phyloP scores from a whole-genome alignment of 2,888 invertebrate genomes.

The Dasysyrphus albostriatus region DNA sequence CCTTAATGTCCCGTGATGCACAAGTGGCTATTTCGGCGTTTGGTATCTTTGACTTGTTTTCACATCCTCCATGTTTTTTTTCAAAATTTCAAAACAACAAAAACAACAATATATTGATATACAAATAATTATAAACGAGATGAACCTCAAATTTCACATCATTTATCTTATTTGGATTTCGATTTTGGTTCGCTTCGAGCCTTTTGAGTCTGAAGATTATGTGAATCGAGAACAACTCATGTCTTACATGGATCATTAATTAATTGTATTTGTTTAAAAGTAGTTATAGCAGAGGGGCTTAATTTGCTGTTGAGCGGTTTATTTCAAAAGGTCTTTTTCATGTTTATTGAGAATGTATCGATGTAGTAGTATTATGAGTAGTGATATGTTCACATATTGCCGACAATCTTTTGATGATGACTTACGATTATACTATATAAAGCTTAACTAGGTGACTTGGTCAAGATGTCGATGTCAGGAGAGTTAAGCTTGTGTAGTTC shows the following conservation, averaged over 20 bases:
- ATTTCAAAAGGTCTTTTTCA: slow-evolving; percentile 47
- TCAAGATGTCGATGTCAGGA: slow-evolving; percentile 47
- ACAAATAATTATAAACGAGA: slow-evolving; percentile 47
- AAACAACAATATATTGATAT: slow-evolving; percentile 22
- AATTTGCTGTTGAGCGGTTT: slow-evolving; percentile 65
- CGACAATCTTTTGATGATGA: slow-evolving; percentile 24
- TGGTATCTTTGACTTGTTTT: slow-evolving; percentile 35
- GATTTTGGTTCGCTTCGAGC: slow-evolving; percentile 32
- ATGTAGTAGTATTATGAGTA: background rate
- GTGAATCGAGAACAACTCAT: slow-evolving; percentile 20
- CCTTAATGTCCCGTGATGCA: slow-evolving; percentile 20
- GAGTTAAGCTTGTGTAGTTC: too few relatives aligned
- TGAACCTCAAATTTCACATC: slow-evolving; percentile 75
- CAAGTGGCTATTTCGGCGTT: slow-evolving; percentile 69
- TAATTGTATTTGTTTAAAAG: slow-evolving; percentile 78
- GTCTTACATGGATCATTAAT: slow-evolving; percentile 77
- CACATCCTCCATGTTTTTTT: slow-evolving; percentile 47
- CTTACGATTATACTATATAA: slow-evolving; percentile 13
- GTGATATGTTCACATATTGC: slow-evolving; percentile 31
- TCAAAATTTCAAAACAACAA: slow-evolving; percentile 33
- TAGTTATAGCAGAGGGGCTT: slow-evolving; percentile 70
- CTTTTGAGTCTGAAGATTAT: slow-evolving; percentile 1
- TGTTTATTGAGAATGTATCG: slow-evolving; percentile 47
- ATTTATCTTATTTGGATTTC: slow-evolving; percentile 75
- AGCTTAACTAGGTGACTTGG: slow-evolving; percentile 46